Evolutionary conservation across 2,888 invertebrate genomes (phyloP), one percentile per base, ranked within the genome.

Genomic region (Teleiodes luculella): DNA sequence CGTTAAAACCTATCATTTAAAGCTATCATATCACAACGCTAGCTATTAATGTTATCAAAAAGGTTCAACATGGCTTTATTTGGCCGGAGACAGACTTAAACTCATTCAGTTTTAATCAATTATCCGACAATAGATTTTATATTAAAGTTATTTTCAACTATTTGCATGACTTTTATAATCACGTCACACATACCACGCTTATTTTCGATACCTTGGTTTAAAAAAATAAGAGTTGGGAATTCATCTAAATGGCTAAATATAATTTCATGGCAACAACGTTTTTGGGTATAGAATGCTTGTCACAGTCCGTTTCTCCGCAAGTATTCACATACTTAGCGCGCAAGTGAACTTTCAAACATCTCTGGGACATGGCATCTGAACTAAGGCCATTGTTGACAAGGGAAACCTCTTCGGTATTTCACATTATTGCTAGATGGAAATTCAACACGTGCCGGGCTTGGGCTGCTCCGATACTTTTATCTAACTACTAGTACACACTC

Each of bases 371-470:
- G 11, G 18, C 39, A 10, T 11, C 28, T n/a, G 46, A 46, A n/a
- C 46, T 47, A 31, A 14, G 16, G 16, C 33, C 47, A 47, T 31
- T 33, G 31, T 49, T 49, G 24, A 49, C 35, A 49, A n/a, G 24
- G 48, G 48, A 49, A 46, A 46, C 46, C 46, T 46, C 46, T 46
- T 28, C 46, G 31, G 43, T 43, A 43, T 43, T 43, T 14, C 28
- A 13, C 20, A 43, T 24, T 43, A 43, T 46, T 46, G 16, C 31
- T 18, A 14, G 33, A 20, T 28, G 28, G 28, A 13, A 43, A 43
- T 28, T 43, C 43, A n/a, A 43, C 20, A 24, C 39, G 10, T 18
- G 13, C 43, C 24, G n/a, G 24, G 28, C 20, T 1, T 28, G 13
- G 11, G n/a, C 1, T n/a, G 1, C 28, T 28, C 8, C 11, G 24